Evolutionary conservation across 2,797 vertebrate genomes (phyloP), one percentile per base, ranked within the genome.

Genomic region (Acrocephalus scirpaceus): DNA sequence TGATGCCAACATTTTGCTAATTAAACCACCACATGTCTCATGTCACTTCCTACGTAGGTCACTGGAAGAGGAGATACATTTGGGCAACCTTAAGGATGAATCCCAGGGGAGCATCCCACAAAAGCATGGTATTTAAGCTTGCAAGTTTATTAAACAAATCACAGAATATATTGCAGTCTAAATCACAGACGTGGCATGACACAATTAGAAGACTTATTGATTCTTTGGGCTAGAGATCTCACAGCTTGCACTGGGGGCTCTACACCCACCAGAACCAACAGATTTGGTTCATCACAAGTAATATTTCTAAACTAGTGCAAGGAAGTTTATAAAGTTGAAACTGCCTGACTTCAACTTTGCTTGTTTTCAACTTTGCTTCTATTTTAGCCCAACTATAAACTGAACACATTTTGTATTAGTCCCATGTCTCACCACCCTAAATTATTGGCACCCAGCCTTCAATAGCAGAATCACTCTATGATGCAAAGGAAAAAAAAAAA

Each of bases 181-280:
- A 97, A 96, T 96, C 95, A 96, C 94, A 97, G 97, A 96, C 95
- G 93, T 94, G 86, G 86, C 93, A 77, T 96, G 98, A 96, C 97
- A 98, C 96, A 98, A 96, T 98, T 97, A 98, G 96, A 95, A 97
- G 97, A 97, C 98, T 96, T 97, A 98, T 98, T 98, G 97, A 98
- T 98, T 97, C 96, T 95, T 95, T 96, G 95, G 94, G 94, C 95
- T 97, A 95, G 91, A 96, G 96, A 98, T 97, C 97, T 97, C 97
- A 96, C 97, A 93, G 86, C 91, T 97, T 97, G 97, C 96, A 95
- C 95, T 97, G 97, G 91, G 96, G 95, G 77, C 96, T 95, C 92
- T 96, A 91, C 74, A 95, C 92, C 93, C 97, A 97, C 95, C 72
- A 88, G 90, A 96, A 95, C 71, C 94, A 96, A 96, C 97, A 98